phyloP scores from a whole-genome alignment of 1,140 invertebrate species.

The Rhyacophila brunnea region DNA sequence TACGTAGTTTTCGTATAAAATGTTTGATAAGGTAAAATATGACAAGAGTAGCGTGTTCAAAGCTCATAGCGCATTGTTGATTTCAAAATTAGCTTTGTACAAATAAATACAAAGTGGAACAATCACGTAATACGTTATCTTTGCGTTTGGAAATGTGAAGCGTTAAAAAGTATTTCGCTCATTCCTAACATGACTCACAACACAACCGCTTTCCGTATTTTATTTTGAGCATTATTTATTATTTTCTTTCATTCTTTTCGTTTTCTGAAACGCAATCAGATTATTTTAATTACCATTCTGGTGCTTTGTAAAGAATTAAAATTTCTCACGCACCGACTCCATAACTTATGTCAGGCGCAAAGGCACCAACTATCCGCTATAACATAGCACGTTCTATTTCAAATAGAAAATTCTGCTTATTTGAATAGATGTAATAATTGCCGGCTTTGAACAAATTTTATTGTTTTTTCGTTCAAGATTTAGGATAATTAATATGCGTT shows the following conservation, averaged over 20 bases:
- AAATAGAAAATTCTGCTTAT: constrained; percentile 1
- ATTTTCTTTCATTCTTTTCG: constrained; percentile 33
- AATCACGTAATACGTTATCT: constrained; percentile 29
- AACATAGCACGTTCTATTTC: background rate
- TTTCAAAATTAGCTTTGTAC: constrained; percentile 31
- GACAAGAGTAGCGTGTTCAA: constrained; percentile 22
- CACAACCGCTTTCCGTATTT: constrained; percentile 4
- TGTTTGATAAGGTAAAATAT: constrained; percentile 29
- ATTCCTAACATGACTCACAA: constrained; percentile 12
- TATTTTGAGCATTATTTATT: constrained; percentile 29
- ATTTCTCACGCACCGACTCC: constrained; percentile 25
- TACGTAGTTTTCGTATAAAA: background rate
- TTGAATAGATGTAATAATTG: background rate
- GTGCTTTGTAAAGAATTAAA: constrained; percentile 32
- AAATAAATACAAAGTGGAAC: constrained; percentile 31
- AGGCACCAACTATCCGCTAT: background rate
- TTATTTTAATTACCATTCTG: constrained; percentile 34
- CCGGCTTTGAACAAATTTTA: no score
- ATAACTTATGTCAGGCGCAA: background rate
- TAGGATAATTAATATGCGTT: no score
- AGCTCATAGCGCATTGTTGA: constrained; percentile 25
- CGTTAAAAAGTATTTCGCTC: constrained; percentile 10
- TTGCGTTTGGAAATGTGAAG: constrained; percentile 8
- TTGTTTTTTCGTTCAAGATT: no score
- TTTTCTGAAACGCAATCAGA: constrained; percentile 33